A percentile compares a stretch with the other conserved stretches of the same genome.
Conservation (phyloP, 2,888 invertebrate genomes). For the Xylota segnis region DNA sequence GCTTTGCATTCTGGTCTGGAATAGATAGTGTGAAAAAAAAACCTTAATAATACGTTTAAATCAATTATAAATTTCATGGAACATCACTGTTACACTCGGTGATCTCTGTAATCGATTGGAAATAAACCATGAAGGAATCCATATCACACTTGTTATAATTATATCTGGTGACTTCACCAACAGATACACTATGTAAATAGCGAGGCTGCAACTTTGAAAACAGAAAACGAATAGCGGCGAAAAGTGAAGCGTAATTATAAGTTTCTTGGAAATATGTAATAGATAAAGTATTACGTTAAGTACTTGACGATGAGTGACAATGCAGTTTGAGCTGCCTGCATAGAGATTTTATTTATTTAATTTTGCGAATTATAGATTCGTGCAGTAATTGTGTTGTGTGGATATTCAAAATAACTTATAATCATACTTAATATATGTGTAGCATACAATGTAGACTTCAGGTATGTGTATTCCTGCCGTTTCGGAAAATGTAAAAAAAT, state of each 20-base stretch:
- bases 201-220: slow-evolving; percentile 16
- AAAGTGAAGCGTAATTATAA: slow-evolving; percentile 14
- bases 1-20: slow-evolving; percentile 99
- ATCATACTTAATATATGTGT: background rate
- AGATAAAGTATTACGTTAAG: slow-evolving; percentile 21
- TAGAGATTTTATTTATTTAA: slow-evolving; percentile 6
- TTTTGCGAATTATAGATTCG: slow-evolving; percentile 2
- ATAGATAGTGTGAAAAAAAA: slow-evolving; percentile 27
- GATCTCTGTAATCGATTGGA: background rate
- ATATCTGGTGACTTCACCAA: slow-evolving; percentile 56
- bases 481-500: too few relatives aligned
- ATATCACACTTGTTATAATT: slow-evolving; percentile 41
- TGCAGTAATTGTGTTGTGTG: background rate
- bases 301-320: background rate
- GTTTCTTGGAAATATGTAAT: slow-evolving; percentile 43
- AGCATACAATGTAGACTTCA: background rate
- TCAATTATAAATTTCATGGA: slow-evolving; percentile 21
- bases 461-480: too few relatives aligned
- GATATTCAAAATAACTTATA: background rate
- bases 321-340: background rate
- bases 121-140: slow-evolving; percentile 1
- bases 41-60: slow-evolving; percentile 10
- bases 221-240: slow-evolving; percentile 1
- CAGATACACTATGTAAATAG: slow-evolving; percentile 20
- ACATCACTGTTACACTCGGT: background rate